These are phyloP conservation scores for Neoaliturus tenellus DNA, from an alignment of 2,888 invertebrate species.

Conservation along the genomic window DNA sequence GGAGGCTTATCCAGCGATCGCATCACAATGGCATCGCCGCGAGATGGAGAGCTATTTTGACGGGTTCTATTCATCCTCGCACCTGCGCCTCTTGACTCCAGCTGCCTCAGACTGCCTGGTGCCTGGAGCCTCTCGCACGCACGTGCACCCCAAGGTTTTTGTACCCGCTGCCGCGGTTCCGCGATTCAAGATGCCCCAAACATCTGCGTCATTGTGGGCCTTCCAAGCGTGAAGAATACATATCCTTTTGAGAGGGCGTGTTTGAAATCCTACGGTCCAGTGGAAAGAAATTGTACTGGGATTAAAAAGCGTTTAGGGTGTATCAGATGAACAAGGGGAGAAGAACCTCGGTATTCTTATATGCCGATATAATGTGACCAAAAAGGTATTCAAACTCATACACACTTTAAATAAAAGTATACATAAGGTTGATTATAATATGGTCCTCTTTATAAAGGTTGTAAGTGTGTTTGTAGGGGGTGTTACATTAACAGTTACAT, in stretches of 20 bases:
- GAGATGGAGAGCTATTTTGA: slow-evolving; percentile 18
- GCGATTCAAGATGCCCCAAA: not conserved
- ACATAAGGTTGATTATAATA: no score
- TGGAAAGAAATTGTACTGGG: no score
- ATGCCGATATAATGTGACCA: no score
- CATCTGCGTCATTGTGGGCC: not conserved
- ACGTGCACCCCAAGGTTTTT: not conserved
- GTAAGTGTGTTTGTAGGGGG: no score
- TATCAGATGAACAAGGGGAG: no score
- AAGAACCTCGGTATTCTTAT: no score
- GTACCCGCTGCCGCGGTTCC: not conserved
- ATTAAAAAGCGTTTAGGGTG: no score
- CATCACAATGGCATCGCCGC: not conserved
- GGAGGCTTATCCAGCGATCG: not conserved
- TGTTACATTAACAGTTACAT: no score
- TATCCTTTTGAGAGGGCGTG: not conserved
- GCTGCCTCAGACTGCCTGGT: slow-evolving; percentile 11
- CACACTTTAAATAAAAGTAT: no score
- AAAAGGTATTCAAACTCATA: no score
- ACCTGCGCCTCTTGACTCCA: slow-evolving; percentile 18
- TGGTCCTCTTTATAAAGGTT: no score
- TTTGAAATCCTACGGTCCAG: not conserved
- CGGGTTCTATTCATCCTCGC: not conserved
- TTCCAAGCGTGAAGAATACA: not conserved
- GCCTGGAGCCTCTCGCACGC: not conserved